Percentiles rank a stretch among this genome's conserved stretches.
Conservation (phyloP, 1,140 invertebrate species). For the Aporrectodea caliginosa region DNA sequence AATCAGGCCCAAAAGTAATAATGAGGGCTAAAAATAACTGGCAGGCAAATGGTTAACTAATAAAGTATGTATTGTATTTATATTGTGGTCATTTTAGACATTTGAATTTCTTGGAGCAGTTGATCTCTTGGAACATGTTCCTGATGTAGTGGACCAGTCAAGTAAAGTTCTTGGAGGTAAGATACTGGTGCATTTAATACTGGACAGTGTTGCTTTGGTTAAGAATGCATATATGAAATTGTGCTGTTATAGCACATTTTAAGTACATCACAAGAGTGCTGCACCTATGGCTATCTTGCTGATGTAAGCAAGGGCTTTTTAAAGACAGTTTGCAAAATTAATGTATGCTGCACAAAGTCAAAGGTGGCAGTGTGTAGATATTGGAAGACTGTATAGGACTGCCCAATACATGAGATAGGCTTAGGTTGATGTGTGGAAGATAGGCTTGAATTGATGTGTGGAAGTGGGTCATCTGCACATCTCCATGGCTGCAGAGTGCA, state of each 20-base stretch:
- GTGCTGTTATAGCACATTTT: neutral
- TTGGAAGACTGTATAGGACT: too few species aligned
- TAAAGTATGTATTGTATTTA: neutral
- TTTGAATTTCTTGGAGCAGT: neutral
- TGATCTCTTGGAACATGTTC: neutral
- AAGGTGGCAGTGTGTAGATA: too few species aligned
- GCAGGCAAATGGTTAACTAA: neutral
- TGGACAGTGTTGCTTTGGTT: neutral
- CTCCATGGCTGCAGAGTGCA: too few species aligned
- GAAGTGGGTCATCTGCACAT: too few species aligned
- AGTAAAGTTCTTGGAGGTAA: neutral
- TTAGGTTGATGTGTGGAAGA: too few species aligned
- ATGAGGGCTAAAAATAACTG: neutral
- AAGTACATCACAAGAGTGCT: neutral
- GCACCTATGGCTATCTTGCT: too few species aligned
- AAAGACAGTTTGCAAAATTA: too few species aligned
- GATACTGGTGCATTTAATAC: neutral
- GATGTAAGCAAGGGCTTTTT: too few species aligned
- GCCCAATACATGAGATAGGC: too few species aligned
- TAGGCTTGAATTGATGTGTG: too few species aligned
- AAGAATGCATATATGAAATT: too few species aligned
- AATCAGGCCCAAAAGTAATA: neutral
- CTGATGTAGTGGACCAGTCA: neutral
- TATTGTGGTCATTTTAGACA: neutral
- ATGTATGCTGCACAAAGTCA: too few species aligned